Evolutionary conservation across 2,888 invertebrate species (phyloP).

Genomic region (Cosmorhoe ocellata): DNA sequence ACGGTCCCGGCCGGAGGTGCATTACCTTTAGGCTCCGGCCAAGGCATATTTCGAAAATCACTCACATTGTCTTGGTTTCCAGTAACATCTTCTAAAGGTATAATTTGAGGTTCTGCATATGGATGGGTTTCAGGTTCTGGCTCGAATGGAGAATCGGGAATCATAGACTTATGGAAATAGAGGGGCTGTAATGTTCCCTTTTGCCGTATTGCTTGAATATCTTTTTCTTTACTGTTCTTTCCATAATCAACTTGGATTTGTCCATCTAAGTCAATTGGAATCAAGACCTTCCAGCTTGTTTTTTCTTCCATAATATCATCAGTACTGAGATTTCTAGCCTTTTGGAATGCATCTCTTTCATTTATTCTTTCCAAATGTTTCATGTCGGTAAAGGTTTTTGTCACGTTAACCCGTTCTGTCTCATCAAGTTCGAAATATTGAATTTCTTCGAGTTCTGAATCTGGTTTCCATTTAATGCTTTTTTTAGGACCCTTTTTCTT

Average conservation of each 20-base stretch:
- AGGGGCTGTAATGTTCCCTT: constrained; percentile 91
- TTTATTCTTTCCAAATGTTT: constrained; percentile 93
- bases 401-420: constrained; percentile 97
- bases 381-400: constrained; percentile 94
- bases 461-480: constrained; percentile 91
- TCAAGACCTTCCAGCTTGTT: constrained; percentile 88
- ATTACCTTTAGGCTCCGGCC: constrained; percentile 92
- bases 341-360: constrained; percentile 92
- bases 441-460: constrained; percentile 89
- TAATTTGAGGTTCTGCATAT: constrained; percentile 89
- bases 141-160: constrained; percentile 93
- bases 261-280: constrained; percentile 86
- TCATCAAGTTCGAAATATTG: constrained; percentile 97
- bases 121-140: constrained; percentile 92
- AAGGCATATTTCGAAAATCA: constrained; percentile 88
- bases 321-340: constrained; percentile 87
- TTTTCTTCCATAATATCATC: constrained; percentile 93
- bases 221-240: constrained; percentile 92
- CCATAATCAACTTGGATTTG: constrained; percentile 86
- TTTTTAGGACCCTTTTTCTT: constrained; percentile 91
- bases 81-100: constrained; percentile 94
- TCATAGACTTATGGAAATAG: constrained; percentile 90
- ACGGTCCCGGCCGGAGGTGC: constrained; percentile 68
- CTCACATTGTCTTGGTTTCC: constrained; percentile 91
- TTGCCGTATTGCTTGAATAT: constrained; percentile 93